Percentiles rank a stretch among this genome's conserved stretches.
phyloP scores from a whole-genome alignment of 2,113 vertebrate genomes.

The Anseranas semipalmata region DNA sequence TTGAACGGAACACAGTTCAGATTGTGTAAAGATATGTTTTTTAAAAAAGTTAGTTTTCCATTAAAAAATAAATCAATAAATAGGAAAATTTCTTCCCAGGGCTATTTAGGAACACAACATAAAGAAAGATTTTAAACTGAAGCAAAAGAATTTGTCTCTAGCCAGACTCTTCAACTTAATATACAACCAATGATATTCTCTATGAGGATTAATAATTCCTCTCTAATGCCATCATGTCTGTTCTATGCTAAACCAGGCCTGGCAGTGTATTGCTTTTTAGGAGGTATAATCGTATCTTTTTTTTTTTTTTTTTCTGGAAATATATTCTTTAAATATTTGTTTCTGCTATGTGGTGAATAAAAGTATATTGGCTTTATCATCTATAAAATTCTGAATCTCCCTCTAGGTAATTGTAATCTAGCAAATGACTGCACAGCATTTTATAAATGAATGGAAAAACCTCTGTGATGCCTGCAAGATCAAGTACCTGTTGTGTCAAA shows the following conservation, averaged over 20 bases:
- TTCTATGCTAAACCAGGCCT: background rate
- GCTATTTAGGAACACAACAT: background rate
- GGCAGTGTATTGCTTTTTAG: background rate
- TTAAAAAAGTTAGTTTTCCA: background rate
- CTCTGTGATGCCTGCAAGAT: background rate
- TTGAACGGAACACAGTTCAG: background rate
- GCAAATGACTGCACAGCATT: background rate
- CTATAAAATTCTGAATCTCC: constrained; percentile 1
- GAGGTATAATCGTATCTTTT: background rate
- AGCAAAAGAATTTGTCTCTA: background rate
- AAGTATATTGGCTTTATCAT: background rate
- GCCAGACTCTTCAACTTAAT: background rate
- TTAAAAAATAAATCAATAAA: background rate
- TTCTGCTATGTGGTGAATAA: background rate
- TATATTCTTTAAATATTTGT: background rate
- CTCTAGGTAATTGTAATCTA: background rate
- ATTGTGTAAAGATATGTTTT: background rate
- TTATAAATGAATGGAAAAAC: background rate
- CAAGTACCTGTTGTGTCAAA: background rate
- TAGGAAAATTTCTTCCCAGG: background rate
- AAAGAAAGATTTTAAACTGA: background rate
- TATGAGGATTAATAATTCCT: background rate
- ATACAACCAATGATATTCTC: background rate
- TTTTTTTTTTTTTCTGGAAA: background rate
- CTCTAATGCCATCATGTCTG: background rate